phyloP scores from a whole-genome alignment of 92 coral and sea anemone species.

The Meandrina meandrites region DNA sequence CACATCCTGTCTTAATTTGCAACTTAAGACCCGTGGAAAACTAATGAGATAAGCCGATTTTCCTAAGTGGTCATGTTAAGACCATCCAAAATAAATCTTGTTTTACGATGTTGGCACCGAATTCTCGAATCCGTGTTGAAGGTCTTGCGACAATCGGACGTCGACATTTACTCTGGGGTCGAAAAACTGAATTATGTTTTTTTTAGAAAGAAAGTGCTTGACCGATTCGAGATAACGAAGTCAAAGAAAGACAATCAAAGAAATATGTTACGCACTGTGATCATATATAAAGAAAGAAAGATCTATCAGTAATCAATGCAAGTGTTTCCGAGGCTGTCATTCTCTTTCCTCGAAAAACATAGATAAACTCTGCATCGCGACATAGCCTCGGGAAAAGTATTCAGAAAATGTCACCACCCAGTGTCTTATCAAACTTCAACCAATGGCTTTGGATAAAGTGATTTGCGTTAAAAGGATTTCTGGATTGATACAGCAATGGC shows the following conservation, averaged over 20 bases:
- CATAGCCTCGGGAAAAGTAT: constrained; percentile 38
- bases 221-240: background rate
- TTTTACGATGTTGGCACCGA: constrained; percentile 5
- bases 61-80: constrained; percentile 26
- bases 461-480: constrained; percentile 24
- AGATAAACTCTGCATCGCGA: constrained; percentile 15
- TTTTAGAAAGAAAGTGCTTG: background rate
- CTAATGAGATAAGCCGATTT: constrained; percentile 50
- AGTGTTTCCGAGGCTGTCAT: constrained; percentile 24
- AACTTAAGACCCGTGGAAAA: constrained; percentile 25
- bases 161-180: background rate
- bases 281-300: background rate
- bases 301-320: background rate
- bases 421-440: constrained; percentile 17
- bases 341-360: constrained; percentile 24
- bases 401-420: constrained; percentile 45
- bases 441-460: constrained; percentile 23
- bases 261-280: background rate
- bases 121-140: constrained; percentile 2
- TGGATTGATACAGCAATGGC: background rate
- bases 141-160: background rate
- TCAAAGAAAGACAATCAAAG: background rate
- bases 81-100: constrained; percentile 28
- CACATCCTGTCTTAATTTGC: constrained; percentile 17
- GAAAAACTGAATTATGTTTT: background rate